Base-by-base conservation (phyloP, 1,140 invertebrate species). In the Trachymyrmex cornetzi region DNA sequence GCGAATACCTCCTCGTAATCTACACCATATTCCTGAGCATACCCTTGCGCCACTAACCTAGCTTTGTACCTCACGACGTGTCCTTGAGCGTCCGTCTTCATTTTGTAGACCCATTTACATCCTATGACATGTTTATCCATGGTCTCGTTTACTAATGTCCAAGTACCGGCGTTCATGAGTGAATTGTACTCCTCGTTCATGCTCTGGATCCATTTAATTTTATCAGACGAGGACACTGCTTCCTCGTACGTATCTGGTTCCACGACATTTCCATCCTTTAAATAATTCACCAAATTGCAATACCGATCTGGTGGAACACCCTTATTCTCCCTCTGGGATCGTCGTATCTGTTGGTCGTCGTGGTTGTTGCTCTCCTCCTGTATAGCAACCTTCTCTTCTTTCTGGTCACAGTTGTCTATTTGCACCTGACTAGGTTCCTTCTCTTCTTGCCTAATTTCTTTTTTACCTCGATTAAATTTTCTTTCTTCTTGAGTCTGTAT, bases 31-130 rank as follows among this genome's bases (percentile, higher is more conserved):
- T 74, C 50, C 9, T 74, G 71, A 12, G 19, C 2, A 1, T 55
- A 74, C 0, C 71, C 71, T 3, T 55, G 50, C 3, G 71, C 44
- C 3, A 71, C 67, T 11, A 50, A 12, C 16, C 66, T 38, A 48
- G 66, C 66, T 5, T 69, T 69, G 11, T 44, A 69, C 2, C 38
- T 67, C 14, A 34, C 7, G 1, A n/a, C 1, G 0, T 22, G 16
- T 74, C 50, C 71, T 30, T 55, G 11, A 14, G 66, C 48, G n/a
- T 74, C 16, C 12, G 50, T 55, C 22, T 74, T 74, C 4, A 9
- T 19, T 11, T 74, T 74, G 14, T 74, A 74, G 0, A 74, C 0
- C 50, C 71, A 74, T 22, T 57, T 74, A 4, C 71, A 34, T n/a
- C 53, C 50, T n/a, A 72, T 53, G 19, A 57, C 1, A 0, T 57